A percentile compares a stretch with the other conserved stretches of the same genome.
Conservation (phyloP, 2,113 vertebrate genomes). For the Porphyrio hochstetteri region DNA sequence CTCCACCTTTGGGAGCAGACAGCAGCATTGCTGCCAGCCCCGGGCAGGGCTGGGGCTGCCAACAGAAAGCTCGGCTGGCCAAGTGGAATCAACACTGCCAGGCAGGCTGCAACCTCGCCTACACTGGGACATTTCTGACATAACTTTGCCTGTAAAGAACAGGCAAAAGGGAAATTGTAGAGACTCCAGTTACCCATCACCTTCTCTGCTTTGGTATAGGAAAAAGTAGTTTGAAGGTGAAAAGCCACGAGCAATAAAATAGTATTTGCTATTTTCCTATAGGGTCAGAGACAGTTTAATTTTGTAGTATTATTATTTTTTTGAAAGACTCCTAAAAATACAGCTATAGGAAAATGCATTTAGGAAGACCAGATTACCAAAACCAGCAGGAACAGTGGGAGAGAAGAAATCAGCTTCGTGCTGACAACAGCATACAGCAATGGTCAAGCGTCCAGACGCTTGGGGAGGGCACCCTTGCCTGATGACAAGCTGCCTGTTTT, state of each 20-base stretch:
- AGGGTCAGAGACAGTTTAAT: background rate
- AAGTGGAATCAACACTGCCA: background rate
- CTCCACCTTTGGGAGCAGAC: background rate
- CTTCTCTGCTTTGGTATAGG: background rate
- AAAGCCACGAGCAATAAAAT: background rate
- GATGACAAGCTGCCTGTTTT: background rate
- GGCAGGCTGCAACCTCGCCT: background rate
- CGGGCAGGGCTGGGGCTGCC: background rate
- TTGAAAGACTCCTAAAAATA: background rate
- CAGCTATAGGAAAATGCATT: background rate
- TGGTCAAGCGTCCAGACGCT: rapidly evolving
- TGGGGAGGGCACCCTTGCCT: background rate
- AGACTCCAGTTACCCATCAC: no score
- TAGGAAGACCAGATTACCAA: background rate
- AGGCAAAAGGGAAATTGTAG: background rate
- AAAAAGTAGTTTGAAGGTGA: background rate
- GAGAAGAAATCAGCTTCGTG: background rate
- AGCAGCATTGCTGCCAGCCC: background rate
- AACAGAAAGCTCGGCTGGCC: rapidly evolving
- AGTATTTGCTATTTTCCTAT: background rate
- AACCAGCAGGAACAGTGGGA: background rate
- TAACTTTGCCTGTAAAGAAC: background rate
- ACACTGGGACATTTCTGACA: background rate
- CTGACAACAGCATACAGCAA: background rate
- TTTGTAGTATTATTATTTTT: background rate